Base-by-base conservation (phyloP, 2,888 invertebrate species). In the Yponomeuta evonymella region DNA sequence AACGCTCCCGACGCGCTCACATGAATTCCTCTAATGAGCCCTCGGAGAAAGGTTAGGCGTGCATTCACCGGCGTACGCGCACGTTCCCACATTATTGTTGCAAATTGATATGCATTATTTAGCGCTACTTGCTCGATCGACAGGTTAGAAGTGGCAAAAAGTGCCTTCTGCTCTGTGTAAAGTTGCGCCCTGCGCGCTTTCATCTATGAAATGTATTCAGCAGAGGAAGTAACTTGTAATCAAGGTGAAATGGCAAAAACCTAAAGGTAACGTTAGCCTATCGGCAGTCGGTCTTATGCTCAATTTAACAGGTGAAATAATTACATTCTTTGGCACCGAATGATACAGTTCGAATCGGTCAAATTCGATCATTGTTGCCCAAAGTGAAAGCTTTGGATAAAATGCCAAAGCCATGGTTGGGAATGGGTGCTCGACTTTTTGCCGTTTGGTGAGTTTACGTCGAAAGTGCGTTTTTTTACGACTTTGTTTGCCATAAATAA, bases 41-140 rank as follows among this genome's bases (percentile, higher is more conserved):
- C 79, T 81, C 78, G 78, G 80, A 82, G 83, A 87, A 87, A 86
- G 82, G 84, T 84, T 83, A 80, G 69, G 73, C 74, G 75, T 78
- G 82, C 79, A 81, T 84, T 82, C 78, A 79, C 78, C 73, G 78
- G 76, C 72, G 75, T 72, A 75, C 76, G 74, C 30, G 67, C 79
- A 75, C 77, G 79, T 88, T 88, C 88, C 86, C 89, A 88, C 87
- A 84, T 87, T 85, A 85, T 75, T 76, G 73, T 83, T 85, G 85
- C 83, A 85, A 84, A 88, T 87, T 81, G 80, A 76, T 78, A 83
- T 83, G 81, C 84, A 87, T 85, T 83, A 87, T 86, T 82, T 81
- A 84, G 70, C 72, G 70, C 65, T 72, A 78, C 81, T 77, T 81
- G 78, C 77, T 77, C 79, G 78, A 85, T 85, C 80, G 83, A 82